Conservation (phyloP, 2,888 invertebrate genomes). For the Helobdella robusta region DNA sequence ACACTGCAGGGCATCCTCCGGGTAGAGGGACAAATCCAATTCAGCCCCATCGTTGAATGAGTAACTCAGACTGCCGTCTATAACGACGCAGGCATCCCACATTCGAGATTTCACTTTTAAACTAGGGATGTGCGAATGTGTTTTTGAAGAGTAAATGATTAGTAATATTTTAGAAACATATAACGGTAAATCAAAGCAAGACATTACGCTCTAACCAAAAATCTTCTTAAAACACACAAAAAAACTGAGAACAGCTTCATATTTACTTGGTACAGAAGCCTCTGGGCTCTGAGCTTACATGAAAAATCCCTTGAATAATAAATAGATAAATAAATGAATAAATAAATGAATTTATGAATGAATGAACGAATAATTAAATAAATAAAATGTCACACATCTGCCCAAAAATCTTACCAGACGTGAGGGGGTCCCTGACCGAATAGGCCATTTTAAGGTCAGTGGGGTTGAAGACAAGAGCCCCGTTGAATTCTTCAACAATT, state of each 20-base stretch:
- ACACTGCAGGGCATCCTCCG: conserved; percentile 78
- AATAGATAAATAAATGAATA: too few relatives aligned
- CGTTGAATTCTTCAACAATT: conserved; percentile 53
- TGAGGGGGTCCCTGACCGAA: conserved; percentile 83
- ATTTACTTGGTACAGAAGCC: conserved; percentile 60
- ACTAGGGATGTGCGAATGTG: conserved; percentile 45
- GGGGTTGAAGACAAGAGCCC: conserved; percentile 53
- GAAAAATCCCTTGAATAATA: too few relatives aligned
- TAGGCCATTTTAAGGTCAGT: conserved; percentile 69
- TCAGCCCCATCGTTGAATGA: conserved; percentile 87
- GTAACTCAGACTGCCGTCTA: conserved; percentile 88
- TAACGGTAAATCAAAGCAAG: too few relatives aligned
- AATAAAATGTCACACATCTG: too few relatives aligned
- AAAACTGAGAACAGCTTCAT: background rate
- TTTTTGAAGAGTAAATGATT: too few relatives aligned
- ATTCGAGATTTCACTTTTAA: conserved; percentile 78
- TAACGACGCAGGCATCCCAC: conserved; percentile 78
- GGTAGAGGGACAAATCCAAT: conserved; percentile 70
- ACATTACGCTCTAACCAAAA: too few relatives aligned
- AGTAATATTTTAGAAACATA: too few relatives aligned
- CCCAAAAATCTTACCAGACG: conserved; percentile 58
- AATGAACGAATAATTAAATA: too few relatives aligned
- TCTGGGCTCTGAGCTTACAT: conserved; percentile 55
- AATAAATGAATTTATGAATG: too few relatives aligned
- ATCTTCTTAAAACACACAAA: too few relatives aligned